Percentiles rank a stretch among this genome's conserved stretches.
These are phyloP conservation scores for Aphidius gifuensis DNA, from an alignment of 1,140 invertebrate genomes.

Conservation along the genomic window DNA sequence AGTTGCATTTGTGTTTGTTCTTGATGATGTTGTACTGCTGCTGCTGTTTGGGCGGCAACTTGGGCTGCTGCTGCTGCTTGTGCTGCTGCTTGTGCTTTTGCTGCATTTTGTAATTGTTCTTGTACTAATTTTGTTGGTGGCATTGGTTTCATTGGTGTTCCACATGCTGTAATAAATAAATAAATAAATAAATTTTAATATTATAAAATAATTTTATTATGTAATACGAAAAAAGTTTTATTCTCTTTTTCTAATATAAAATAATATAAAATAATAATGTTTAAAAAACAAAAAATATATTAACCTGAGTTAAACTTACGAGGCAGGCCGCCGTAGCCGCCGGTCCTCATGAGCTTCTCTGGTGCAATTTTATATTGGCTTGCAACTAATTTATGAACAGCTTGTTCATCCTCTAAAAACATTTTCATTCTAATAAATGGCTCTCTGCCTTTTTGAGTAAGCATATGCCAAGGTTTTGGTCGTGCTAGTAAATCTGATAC, in stretches of 20 bases:
- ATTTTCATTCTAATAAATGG: slow-evolving; percentile 98
- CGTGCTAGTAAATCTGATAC: slow-evolving; percentile 91
- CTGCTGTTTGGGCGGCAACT: slow-evolving; percentile 43
- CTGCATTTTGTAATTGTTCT: slow-evolving; percentile 60
- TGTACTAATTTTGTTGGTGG: slow-evolving; percentile 72
- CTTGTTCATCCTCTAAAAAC: slow-evolving; percentile 95
- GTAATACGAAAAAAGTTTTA: too few species aligned
- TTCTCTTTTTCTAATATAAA: too few species aligned
- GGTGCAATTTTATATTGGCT: slow-evolving; percentile 97
- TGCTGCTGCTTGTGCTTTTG: slow-evolving; percentile 50
- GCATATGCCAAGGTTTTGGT: slow-evolving; percentile 96
- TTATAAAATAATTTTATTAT: too few species aligned
- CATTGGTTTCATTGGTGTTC: slow-evolving; percentile 72
- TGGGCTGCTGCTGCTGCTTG: slow-evolving; percentile 46
- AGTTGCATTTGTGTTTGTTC: slow-evolving; percentile 51
- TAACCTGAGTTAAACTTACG: slow-evolving; percentile 64
- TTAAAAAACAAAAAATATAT: slow-evolving; percentile 50
- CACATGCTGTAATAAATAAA: slow-evolving; percentile 59
- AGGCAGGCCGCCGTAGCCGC: slow-evolving; percentile 83
- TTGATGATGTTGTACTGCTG: slow-evolving; percentile 48
- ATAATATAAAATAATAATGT: too few species aligned
- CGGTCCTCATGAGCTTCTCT: slow-evolving; percentile 92
- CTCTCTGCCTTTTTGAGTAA: slow-evolving; percentile 94
- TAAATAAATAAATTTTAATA: neutral
- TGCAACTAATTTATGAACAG: slow-evolving; percentile 92